Base-by-base conservation (phyloP, 2,113 vertebrate species). In the Brachyhypopomus occidentalis region DNA sequence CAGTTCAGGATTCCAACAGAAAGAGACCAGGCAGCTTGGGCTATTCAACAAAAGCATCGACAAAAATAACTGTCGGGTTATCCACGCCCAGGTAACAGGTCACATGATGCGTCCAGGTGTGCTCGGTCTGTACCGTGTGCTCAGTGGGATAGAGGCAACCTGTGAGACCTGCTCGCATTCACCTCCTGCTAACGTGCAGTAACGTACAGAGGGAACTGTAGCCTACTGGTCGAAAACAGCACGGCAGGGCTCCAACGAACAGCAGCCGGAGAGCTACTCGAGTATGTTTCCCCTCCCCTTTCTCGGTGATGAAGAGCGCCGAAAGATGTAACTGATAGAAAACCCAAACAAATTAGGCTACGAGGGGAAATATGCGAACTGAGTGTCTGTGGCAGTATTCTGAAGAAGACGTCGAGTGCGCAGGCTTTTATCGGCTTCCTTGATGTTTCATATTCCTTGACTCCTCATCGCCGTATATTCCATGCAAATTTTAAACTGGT, bases 41-140 rank as follows among this genome's bases (percentile, higher is more conserved):
- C 76, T 88, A 91, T 78, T 88, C 76, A 75, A 89, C 87, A 88
- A 90, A 90, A 89, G 86, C 84, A 83, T 79, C 78, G 25, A 84
- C 78, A 19, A 71, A 83, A 74, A 86, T 83, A 83, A 52, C 77
- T 6, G 77, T 78, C 83, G 88, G 85, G 90, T 86, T 89, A 89
- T 92, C 92, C 92, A 92, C 93, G 92, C 93, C 93, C 93, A 94
- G 92, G 92, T 94, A 90, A 71, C 77, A 81, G 90, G 89, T 93
- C 93, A 94, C 92, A 90, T 94, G 93, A 88, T 90, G 41, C 75
- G 79, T 88, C 90, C 93, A 94, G 93, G 93, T 94, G 91, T 84
- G 86, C 70, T 69, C 84, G 73, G 91, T 34, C 92, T 92, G 92
- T 92, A 88, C 87, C 77, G 70, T 71, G 55, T 73, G 72, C 72